Percentiles rank a stretch among this genome's conserved stretches.
These are phyloP conservation scores for Clarias pachynema DNA, from an alignment of 2,797 vertebrate species.

Conservation along the genomic window DNA sequence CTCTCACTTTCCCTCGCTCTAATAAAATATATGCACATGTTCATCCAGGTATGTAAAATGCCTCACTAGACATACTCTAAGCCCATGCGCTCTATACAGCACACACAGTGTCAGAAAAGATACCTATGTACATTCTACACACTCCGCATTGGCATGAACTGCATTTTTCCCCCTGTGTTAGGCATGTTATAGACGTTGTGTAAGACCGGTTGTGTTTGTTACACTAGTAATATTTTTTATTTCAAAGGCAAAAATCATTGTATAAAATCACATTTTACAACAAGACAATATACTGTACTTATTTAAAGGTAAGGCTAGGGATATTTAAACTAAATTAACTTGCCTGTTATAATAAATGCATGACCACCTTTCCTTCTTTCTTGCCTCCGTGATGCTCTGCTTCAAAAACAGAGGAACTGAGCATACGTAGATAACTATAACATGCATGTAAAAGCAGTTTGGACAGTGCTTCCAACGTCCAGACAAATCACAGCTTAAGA, in stretches of 20 bases:
- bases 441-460: background rate
- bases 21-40: conserved; percentile 42
- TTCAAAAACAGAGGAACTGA: background rate
- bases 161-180: background rate
- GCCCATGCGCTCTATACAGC: conserved; percentile 20
- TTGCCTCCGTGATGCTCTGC: background rate
- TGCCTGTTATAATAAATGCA: background rate
- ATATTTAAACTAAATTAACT: background rate
- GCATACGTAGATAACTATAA: background rate
- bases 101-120: background rate
- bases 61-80: conserved; percentile 60
- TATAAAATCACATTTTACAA: background rate
- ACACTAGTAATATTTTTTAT: background rate
- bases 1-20: background rate
- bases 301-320: background rate
- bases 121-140: too few species aligned
- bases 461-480: background rate
- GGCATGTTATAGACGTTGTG: background rate
- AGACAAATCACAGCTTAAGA: background rate
- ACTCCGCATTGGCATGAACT: too few species aligned
- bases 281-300: background rate
- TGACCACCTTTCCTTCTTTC: background rate
- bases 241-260: background rate
- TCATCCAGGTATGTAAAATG: conserved; percentile 63
- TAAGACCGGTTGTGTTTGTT: background rate